Evolutionary conservation across 2,888 invertebrate genomes (phyloP).

Genomic region (Salpingus planirostris): DNA sequence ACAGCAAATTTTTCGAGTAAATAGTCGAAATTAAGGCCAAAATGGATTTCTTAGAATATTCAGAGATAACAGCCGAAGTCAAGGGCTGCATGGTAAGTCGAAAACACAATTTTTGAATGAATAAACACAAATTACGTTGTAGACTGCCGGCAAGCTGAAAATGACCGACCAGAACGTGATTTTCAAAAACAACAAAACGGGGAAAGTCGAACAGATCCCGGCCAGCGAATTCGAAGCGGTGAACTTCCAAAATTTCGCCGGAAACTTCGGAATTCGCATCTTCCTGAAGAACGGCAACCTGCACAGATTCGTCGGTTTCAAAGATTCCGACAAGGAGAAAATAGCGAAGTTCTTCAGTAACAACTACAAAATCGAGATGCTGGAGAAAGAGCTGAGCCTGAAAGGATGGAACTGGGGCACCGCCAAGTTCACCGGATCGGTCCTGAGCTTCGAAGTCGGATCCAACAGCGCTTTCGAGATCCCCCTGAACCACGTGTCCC

Average conservation of each 20-base stretch:
- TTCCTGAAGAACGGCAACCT: slow-evolving; percentile 83
- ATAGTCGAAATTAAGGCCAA: too few species aligned
- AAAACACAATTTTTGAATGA: too few species aligned
- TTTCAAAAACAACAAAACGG: slow-evolving; percentile 94
- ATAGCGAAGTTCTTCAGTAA: slow-evolving; percentile 79
- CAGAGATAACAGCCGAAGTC: slow-evolving; percentile 74
- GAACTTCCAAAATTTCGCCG: slow-evolving; percentile 87
- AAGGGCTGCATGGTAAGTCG: slow-evolving; percentile 83
- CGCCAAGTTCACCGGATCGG: slow-evolving; percentile 84
- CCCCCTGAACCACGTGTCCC: slow-evolving; percentile 90
- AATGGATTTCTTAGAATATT: slow-evolving; percentile 83
- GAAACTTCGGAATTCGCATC: slow-evolving; percentile 81
- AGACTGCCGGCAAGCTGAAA: slow-evolving; percentile 88
- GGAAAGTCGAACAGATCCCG: slow-evolving; percentile 86
- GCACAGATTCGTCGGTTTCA: slow-evolving; percentile 90
- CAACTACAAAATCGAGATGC: slow-evolving; percentile 76
- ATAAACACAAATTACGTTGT: slow-evolving; percentile 23
- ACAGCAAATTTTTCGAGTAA: too few species aligned
- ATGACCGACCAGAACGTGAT: slow-evolving; percentile 83
- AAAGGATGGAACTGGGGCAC: slow-evolving; percentile 99
- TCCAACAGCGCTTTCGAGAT: slow-evolving; percentile 87
- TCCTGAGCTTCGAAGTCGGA: slow-evolving; percentile 77
- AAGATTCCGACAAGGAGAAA: slow-evolving; percentile 90
- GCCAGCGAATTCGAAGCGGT: slow-evolving; percentile 80
- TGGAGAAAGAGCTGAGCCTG: slow-evolving; percentile 84